Base-by-base conservation (phyloP, 2,888 invertebrate genomes). In the Drosophila quinaria region DNA sequence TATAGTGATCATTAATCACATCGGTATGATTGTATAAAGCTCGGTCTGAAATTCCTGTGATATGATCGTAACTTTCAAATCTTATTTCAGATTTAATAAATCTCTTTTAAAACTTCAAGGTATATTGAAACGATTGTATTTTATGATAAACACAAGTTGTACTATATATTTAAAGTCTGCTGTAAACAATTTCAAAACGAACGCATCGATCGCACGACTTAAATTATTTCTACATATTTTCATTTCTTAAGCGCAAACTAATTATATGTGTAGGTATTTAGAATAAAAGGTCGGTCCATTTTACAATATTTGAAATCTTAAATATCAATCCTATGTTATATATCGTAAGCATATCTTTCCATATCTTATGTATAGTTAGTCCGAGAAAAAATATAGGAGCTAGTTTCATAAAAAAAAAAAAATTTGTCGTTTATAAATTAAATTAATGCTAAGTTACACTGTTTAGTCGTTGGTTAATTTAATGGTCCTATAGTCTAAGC, bases 371-470 rank as follows among this genome's bases (percentile, higher is more conserved):
- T 17, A 29, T 17, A 35, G 19, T 42, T 47, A 58, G 47, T 67
- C 44, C 35, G 66, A 58, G 63, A 49, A 37, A 60, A 25, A 37
- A 56, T 33, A 13, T 35, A n/a, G 31, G 19, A n/a, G 33, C 49
- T 69, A 55, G 52, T 10, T 31, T 35, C 50, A 31, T 61, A 22
- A 4, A 22, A 22, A 22, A 42, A 78, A 78, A 73, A 62, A 37
- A 64, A 58, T 6, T 63, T 22, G 46, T 73, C 19, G 52, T 39
- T 52, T 46, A 75, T 75, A 75, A 78, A 68, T 75, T 22, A 73
- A 15, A 46, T 46, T 46, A 56, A 29, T 54, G 35, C 64, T 64
- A 69, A 62, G 25, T 59, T 56, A n/a, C 25, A 22, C 55, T n/a
- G 46, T 9, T 19, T 59, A 52, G 64, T 64, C 39, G 19, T 37